A percentile compares a stretch with the other conserved stretches of the same genome.
phyloP scores from a whole-genome alignment of 2,113 vertebrate genomes.

The Glaucomys volans region DNA sequence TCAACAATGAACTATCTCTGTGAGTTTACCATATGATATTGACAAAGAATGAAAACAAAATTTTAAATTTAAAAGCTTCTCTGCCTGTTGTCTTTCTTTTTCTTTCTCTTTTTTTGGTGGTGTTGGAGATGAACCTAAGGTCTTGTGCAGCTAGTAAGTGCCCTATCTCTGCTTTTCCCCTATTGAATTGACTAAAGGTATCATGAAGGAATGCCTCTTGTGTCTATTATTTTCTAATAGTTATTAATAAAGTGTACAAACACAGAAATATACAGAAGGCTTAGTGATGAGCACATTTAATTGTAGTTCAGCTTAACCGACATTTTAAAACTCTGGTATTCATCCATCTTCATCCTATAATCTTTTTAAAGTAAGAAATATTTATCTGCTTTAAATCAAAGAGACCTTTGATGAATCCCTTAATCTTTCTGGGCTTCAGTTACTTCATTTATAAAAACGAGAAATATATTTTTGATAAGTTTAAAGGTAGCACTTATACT shows the following conservation, averaged over 20 bases:
- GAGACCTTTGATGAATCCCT: not conserved
- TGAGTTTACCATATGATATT: not conserved
- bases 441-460: slow-evolving; percentile 1
- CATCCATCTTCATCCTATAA: not conserved
- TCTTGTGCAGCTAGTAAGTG: too few species aligned
- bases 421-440: not conserved
- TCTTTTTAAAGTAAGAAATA: not conserved
- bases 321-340: slow-evolving; percentile 40
- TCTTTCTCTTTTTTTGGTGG: too few species aligned
- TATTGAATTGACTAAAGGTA: not conserved
- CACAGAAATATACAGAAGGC: not conserved
- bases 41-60: not conserved
- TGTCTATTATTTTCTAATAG: not conserved
- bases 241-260: not conserved
- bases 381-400: slow-evolving; percentile 23
- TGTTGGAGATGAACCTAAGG: not conserved
- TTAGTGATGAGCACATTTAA: slow-evolving; percentile 4
- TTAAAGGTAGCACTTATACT: not conserved
- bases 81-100: too few species aligned
- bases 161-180: not conserved
- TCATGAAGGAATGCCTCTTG: not conserved
- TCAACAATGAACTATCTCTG: not conserved
- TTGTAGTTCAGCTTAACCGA: not conserved
- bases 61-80: too few species aligned
- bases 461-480: not conserved